These are phyloP conservation scores for Gulo gulo DNA, from an alignment of 2,113 vertebrate genomes.

Conservation along the genomic window DNA sequence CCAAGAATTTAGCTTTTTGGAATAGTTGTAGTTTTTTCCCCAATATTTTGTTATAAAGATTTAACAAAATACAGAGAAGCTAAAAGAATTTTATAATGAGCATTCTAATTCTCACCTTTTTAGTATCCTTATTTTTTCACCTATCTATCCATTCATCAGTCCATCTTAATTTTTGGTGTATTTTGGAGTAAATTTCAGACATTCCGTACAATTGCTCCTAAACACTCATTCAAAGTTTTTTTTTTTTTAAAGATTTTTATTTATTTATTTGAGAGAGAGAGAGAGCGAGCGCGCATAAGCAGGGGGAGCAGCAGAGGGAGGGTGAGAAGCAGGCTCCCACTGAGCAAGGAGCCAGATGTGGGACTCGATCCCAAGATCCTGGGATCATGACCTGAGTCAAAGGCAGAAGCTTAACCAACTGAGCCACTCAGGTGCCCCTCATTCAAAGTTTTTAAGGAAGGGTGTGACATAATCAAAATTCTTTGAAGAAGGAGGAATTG, in stretches of 20 bases:
- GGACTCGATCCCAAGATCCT: too few species aligned
- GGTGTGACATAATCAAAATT: background rate
- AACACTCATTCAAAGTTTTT: background rate
- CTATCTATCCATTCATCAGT: background rate
- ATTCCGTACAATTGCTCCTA: background rate
- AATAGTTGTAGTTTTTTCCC: background rate
- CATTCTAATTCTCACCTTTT: background rate
- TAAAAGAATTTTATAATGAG: background rate
- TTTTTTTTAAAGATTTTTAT: too few species aligned
- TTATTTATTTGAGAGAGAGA: too few species aligned
- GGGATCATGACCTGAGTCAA: too few species aligned
- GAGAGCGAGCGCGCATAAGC: too few species aligned
- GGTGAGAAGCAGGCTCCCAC: too few species aligned
- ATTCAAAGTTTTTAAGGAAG: background rate
- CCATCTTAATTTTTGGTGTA: background rate
- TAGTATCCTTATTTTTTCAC: background rate
- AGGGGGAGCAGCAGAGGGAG: too few species aligned
- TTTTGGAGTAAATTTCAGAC: slow-evolving; percentile 26
- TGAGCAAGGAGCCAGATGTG: too few species aligned
- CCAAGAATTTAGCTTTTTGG: background rate
- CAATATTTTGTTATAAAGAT: background rate
- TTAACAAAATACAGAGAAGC: background rate
- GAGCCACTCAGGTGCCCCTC: too few species aligned
- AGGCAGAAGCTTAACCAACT: too few species aligned
- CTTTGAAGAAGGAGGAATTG: background rate